Conservation (phyloP, 2,113 vertebrate species). For the Triplophysa siluroides region DNA sequence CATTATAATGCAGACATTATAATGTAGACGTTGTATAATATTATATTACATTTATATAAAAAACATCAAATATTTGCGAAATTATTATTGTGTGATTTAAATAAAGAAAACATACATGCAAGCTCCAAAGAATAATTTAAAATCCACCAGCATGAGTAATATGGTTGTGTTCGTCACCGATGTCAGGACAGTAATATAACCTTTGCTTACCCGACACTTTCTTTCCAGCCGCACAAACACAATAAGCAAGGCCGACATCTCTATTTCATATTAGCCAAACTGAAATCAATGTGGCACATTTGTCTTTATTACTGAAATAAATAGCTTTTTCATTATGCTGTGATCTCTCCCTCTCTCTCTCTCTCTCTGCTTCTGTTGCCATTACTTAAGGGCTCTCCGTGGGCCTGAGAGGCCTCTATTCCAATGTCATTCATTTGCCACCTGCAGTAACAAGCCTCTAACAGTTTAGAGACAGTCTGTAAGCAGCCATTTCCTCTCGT, state of each 20-base stretch:
- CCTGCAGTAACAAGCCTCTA: conserved; percentile 78
- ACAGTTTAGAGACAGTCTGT: conserved; percentile 77
- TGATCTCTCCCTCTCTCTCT: conserved; percentile 25
- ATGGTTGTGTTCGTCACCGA: conserved; percentile 15
- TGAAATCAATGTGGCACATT: conserved; percentile 55
- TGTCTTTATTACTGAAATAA: conserved; percentile 59
- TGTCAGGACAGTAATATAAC: conserved; percentile 28
- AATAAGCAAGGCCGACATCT: conserved; percentile 43
- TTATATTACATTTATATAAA: neutral
- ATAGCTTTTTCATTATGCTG: conserved; percentile 58
- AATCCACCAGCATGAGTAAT: neutral
- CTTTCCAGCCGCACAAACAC: conserved; percentile 36
- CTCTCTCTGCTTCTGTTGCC: conserved; percentile 44
- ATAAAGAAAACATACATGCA: neutral
- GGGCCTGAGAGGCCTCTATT: conserved; percentile 45
- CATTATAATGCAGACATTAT: neutral
- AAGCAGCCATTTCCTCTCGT: conserved; percentile 80
- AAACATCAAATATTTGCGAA: neutral
- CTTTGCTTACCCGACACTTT: conserved; percentile 36
- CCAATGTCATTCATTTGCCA: conserved; percentile 82
- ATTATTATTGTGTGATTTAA: neutral
- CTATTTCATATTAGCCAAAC: conserved; percentile 54
- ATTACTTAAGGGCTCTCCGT: conserved; percentile 53
- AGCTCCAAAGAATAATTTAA: neutral
- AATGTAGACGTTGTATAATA: too few relatives aligned